These are phyloP conservation scores for Conchocele bisecta DNA, from an alignment of 2,888 invertebrate genomes.

Conservation along the genomic window DNA sequence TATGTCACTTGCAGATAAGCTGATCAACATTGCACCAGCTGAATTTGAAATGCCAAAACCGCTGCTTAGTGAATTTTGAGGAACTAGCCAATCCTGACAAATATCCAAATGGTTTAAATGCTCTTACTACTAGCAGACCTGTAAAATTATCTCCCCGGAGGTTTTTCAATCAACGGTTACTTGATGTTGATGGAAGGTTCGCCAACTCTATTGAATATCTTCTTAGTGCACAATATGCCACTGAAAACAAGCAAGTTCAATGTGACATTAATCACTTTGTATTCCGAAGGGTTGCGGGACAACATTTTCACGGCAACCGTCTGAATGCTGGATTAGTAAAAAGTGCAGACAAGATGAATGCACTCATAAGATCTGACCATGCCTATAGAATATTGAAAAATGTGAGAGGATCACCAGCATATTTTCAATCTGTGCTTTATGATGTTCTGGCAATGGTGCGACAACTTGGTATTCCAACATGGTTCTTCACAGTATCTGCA, in stretches of 20 bases:
- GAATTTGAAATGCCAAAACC: constrained; percentile 16
- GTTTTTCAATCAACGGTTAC: constrained; percentile 9
- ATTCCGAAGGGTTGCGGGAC: neutral
- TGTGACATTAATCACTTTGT: constrained; percentile 4
- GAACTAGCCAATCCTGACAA: constrained; percentile 5
- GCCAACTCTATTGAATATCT: constrained; percentile 4
- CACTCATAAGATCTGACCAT: constrained; percentile 1
- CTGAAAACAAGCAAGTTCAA: constrained; percentile 9
- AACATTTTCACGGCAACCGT: neutral
- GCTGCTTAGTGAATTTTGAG: constrained; percentile 16
- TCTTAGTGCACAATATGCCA: constrained; percentile 12
- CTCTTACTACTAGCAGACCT: neutral
- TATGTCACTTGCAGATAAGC: neutral
- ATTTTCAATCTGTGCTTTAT: constrained; percentile 5
- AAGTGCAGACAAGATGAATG: neutral
- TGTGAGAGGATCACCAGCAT: constrained; percentile 5
- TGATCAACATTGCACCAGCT: constrained; percentile 10
- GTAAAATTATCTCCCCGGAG: constrained; percentile 7
- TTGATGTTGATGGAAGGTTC: neutral
- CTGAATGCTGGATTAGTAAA: constrained; percentile 8
- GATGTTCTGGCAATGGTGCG: constrained; percentile 10
- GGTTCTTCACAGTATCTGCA: constrained; percentile 11
- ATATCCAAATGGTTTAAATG: constrained; percentile 11
- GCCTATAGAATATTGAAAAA: constrained; percentile 7
- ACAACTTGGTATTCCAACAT: constrained; percentile 6